Evolutionary conservation across 2,888 invertebrate genomes (phyloP), one percentile per base, ranked within the genome.

Genomic region (Oscheius sp.): DNA sequence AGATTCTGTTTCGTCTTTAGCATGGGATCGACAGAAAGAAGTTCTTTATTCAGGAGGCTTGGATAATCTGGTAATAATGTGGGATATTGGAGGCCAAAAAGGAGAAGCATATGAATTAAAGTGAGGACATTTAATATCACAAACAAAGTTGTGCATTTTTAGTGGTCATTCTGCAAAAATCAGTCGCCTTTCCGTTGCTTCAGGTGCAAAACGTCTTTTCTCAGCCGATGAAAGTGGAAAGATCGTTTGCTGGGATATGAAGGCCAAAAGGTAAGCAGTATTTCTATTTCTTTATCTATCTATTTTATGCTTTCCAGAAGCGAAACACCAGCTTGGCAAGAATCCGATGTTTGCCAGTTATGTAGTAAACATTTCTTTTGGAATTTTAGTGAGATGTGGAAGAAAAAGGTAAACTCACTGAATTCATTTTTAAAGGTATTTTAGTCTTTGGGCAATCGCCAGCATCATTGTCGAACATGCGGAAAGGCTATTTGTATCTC

Each of bases 381-480:
- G 98, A 99, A 99, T 88, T 91, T 98, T 63, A 91, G 93, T 75
- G 94, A 94, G 12, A 98, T 99, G 96, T 95, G 97, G 93, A 95
- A 96, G 88, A 93, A 93, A 88, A 92, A 86, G 70, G 81, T 80
- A 42, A 10, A n/a, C 53, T 23, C 12, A 10, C 93, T 94, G 87
- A 93, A 94, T 88, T 93, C 93, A 88, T 94, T 94, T 87, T 25
- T 15, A 15, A 72, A n/a, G 17, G 15, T 27, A 8, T 37, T 66
- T 39, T 23, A 81, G 80, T 66, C 75, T 8, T 78, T 86, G n/a
- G 86, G 86, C n/a, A 69, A 79, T 4, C 74, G 84, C 12, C 82
- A 90, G 88, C 90, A 90, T 75, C 90, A 90, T 81, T 90, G 90
- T 81, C 84, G 90, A 23, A 84, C 88, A 73, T 98, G 97, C 89